A percentile compares a stretch with the other conserved stretches of the same genome.
phyloP scores from a whole-genome alignment of 2,113 vertebrate species.

The Scartelaos histophorus region DNA sequence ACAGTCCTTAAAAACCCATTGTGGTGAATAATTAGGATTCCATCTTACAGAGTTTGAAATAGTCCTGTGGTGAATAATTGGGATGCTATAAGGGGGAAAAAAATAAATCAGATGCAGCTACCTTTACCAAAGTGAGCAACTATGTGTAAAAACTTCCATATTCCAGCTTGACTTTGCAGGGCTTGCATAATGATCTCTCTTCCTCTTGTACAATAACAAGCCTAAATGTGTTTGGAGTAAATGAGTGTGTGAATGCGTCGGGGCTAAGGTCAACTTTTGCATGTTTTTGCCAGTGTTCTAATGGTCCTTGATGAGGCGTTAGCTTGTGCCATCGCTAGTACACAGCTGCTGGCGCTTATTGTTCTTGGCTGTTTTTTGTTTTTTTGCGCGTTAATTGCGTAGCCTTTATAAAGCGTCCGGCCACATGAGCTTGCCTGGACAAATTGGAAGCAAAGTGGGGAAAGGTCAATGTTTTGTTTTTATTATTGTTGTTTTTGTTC shows the following conservation, averaged over 20 bases:
- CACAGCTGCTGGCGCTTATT: slow-evolving; percentile 11
- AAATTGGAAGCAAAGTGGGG: slow-evolving; percentile 12
- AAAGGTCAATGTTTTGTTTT: slow-evolving; percentile 14
- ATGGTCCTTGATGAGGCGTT: slow-evolving; percentile 13
- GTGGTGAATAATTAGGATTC: too few relatives aligned
- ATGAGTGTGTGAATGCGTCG: neutral
- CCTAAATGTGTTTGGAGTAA: neutral
- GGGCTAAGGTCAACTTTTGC: neutral
- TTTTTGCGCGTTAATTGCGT: slow-evolving; percentile 4
- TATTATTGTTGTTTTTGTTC: slow-evolving; percentile 1
- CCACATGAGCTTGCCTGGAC: neutral
- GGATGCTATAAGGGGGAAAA: too few relatives aligned
- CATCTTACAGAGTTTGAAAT: too few relatives aligned
- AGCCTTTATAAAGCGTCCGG: slow-evolving; percentile 16
- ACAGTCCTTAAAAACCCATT: too few relatives aligned
- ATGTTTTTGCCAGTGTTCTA: slow-evolving; percentile 11
- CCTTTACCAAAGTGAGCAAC: neutral
- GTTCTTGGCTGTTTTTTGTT: slow-evolving; percentile 5
- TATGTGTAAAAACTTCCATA: neutral
- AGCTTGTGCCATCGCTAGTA: neutral
- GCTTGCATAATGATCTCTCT: neutral
- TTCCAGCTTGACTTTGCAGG: neutral
- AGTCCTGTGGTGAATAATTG: too few relatives aligned
- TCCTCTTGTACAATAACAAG: neutral
- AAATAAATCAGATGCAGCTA: too few relatives aligned